Base-by-base conservation (phyloP, 2,888 invertebrate genomes). In the Phortica okadai region DNA sequence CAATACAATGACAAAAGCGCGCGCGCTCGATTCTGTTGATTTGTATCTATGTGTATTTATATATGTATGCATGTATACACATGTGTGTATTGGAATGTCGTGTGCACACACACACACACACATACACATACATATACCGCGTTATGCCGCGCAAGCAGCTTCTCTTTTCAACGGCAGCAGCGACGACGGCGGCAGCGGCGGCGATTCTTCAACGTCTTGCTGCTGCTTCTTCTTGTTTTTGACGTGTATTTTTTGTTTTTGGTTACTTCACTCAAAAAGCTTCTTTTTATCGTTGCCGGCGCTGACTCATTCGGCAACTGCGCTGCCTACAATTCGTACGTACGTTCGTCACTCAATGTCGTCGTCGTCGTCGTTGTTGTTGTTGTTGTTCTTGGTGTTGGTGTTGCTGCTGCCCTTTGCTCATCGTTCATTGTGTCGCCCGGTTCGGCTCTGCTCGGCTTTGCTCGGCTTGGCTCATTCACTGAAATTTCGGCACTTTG, bases 171-270 rank as follows among this genome's bases (percentile, higher is more conserved):
- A 33, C 33, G 33, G 33, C 33, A 33, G 33, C 33, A 5, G 4
- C 33, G 33, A 5, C 33, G 4, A 5, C 56, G 14, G 14, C 1
- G 1, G 4, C 33, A 1, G 33, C 33, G 4, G 33, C 56, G 14
- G 14, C n/a, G 56, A 14, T 56, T 56, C 56, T 14, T 56, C 56
- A 56, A 6, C 62, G 74, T 62, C 21, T 64, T 21, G 82, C 84
- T 83, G 84, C 87, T 87, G 88, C 85, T 87, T 85, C 81, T 84
- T 85, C 82, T 84, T 85, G 86, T 87, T 85, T 87, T 88, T 62
- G 25, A 16, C 21, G 25, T 21, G 3, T 62, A 10, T 16, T 21
- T 25, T 62, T 21, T 21, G 7, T 33, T 33, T 33, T 33, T 62
- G 21, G 62, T 21, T 6, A 62, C 33, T 33, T 33, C 33, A 1